Base-by-base conservation (phyloP, 2,113 vertebrate species). In the Oryzias woworae region DNA sequence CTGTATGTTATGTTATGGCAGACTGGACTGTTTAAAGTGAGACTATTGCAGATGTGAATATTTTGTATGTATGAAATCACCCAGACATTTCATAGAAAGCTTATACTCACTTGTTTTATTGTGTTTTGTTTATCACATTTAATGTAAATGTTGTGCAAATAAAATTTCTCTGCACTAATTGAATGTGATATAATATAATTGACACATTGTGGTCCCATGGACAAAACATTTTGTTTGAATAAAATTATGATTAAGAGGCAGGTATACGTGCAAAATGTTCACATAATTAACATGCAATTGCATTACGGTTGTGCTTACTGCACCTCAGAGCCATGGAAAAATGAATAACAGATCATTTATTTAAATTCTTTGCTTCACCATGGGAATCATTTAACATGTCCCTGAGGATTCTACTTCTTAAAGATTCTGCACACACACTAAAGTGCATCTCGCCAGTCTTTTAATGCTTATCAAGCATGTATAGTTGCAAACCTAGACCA, bases 381-480 rank as follows among this genome's bases (percentile, higher is more conserved):
- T 61, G 69, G 66, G 76, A 82, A 77, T 85, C 31, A 51, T 63
- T 64, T 67, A 83, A 57, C 12, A 75, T 46, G 70, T 68, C 69
- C 67, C 81, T 62, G 45, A 66, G 66, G 68, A 80, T 58, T 36
- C 10, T 8, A 12, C 1, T 12, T 36, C 36, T 36, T 36, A 12
- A 36, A 36, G 54, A 65, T 47, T 80, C 44, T 24, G 51, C 54
- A 54, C 22, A 54, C 60, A 58, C 60, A 52, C 50, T 20, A 20
- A 46, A 36, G 12, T 36, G 3, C 36, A 36, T 36, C 36, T 36
- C 12, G 36, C 36, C 62, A 75, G 57, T 62, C 44, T 46, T 68
- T 81, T 82, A 81, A 73, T 80, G 84, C 76, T 77, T 87, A 82
- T 80, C 80, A 82, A 70, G 82, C 78, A 86, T 68, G 81, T 85